These are phyloP conservation scores for Hydriomena furcata DNA, from an alignment of 2,888 invertebrate genomes.

Conservation along the genomic window DNA sequence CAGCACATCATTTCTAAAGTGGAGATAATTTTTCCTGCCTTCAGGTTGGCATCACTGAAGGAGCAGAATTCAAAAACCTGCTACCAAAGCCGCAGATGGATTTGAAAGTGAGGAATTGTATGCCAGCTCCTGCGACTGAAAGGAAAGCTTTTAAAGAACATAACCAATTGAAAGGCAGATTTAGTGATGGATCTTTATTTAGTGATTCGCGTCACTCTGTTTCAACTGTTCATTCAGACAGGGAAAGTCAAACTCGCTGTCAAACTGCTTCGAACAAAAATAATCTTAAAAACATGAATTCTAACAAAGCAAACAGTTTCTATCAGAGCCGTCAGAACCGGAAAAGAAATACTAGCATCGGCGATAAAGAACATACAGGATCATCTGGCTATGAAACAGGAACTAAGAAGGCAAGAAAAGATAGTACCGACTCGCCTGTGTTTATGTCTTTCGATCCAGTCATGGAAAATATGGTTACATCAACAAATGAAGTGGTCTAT, in stretches of 20 bases:
- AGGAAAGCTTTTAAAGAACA: constrained; percentile 47
- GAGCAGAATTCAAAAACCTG: constrained; percentile 77
- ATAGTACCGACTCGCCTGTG: constrained; percentile 48
- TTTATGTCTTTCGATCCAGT: constrained; percentile 58
- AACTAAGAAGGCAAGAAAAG: constrained; percentile 56
- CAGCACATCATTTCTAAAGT: constrained; percentile 81
- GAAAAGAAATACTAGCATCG: constrained; percentile 60
- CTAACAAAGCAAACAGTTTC: constrained; percentile 46
- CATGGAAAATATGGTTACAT: constrained; percentile 76
- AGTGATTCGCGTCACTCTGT: constrained; percentile 58
- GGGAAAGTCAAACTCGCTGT: constrained; percentile 53
- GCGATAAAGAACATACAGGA: constrained; percentile 63
- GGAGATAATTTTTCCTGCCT: constrained; percentile 84
- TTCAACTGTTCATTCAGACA: constrained; percentile 42
- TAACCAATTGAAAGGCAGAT: constrained; percentile 59
- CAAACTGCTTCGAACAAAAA: constrained; percentile 49
- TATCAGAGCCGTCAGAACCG: constrained; percentile 40
- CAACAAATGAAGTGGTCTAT: constrained; percentile 65
- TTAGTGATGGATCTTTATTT: constrained; percentile 72
- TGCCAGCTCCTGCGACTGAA: constrained; percentile 59
- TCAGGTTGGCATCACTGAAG: constrained; percentile 84
- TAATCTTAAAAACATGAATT: constrained; percentile 43
- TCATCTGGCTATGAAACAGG: constrained; percentile 69
- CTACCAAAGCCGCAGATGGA: constrained; percentile 75
- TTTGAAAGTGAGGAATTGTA: constrained; percentile 59